These are phyloP conservation scores for Eutrigla gurnardus DNA, from an alignment of 2,797 vertebrate genomes.

Conservation along the genomic window DNA sequence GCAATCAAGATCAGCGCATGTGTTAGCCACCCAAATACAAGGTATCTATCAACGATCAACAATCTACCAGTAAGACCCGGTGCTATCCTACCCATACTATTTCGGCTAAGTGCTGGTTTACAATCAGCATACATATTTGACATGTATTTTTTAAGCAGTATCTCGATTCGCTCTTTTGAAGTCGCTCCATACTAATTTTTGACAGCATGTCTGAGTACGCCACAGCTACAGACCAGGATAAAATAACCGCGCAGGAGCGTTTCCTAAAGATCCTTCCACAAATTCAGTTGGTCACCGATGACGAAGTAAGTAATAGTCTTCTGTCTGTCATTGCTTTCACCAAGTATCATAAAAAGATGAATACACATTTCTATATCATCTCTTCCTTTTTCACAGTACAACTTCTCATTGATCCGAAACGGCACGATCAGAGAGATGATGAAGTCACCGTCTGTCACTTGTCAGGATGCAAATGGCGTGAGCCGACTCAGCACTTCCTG, in stretches of 20 bases:
- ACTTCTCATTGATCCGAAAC: rapidly evolving
- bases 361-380: not conserved
- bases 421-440: slow-evolving; percentile 49
- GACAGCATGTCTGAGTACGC: slow-evolving; percentile 24
- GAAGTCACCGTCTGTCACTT: slow-evolving; percentile 43
- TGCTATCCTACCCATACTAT: not conserved
- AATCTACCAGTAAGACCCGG: slow-evolving; percentile 50
- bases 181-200: slow-evolving; percentile 8
- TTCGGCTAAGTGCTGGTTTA: not conserved
- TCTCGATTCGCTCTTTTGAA: slow-evolving; percentile 4
- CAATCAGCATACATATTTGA: not conserved
- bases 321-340: not conserved
- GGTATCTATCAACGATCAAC: not conserved
- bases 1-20: slow-evolving; percentile 66
- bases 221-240: slow-evolving; percentile 29
- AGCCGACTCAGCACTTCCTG: slow-evolving; percentile 26
- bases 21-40: slow-evolving; percentile 64
- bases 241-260: slow-evolving; percentile 63
- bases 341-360: not conserved
- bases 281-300: rapidly evolving
- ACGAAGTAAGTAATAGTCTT: slow-evolving; percentile 59
- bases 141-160: not conserved
- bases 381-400: slow-evolving; percentile 33
- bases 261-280: slow-evolving; percentile 66
- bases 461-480: slow-evolving; percentile 6